Conservation (phyloP, 2,888 invertebrate genomes). For the Sesia apiformis region DNA sequence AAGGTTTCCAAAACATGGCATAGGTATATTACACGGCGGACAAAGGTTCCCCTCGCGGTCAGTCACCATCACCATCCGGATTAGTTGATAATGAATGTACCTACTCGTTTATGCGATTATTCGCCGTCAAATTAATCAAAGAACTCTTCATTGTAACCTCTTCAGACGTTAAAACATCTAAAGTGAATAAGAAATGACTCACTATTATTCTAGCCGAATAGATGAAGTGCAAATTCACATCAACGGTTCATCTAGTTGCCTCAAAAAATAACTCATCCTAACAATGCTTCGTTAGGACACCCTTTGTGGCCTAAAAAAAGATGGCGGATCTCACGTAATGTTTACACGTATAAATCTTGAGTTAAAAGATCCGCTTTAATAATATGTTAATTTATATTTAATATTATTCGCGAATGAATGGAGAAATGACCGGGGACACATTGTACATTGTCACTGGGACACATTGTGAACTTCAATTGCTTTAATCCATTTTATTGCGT, state of each 20-base stretch:
- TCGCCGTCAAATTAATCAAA: no score
- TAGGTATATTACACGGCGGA: no score
- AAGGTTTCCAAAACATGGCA: no score
- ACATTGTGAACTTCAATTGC: constrained; percentile 43
- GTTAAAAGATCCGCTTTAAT: constrained; percentile 43
- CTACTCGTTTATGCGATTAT: no score
- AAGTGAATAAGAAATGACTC: background rate
- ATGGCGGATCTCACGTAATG: constrained; percentile 42
- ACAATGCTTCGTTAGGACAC: constrained; percentile 63
- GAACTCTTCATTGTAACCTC: no score
- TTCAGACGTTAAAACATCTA: no score
- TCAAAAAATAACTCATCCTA: constrained; percentile 36
- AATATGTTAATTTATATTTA: constrained; percentile 72
- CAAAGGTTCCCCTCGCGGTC: no score
- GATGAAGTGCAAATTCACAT: constrained; percentile 34
- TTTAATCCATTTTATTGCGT: constrained; percentile 68
- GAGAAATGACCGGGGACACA: constrained; percentile 35
- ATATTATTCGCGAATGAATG: constrained; percentile 52
- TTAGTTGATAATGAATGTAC: no score
- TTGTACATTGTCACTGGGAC: constrained; percentile 22
- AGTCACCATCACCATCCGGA: no score
- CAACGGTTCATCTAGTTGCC: constrained; percentile 32
- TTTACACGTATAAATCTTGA: constrained; percentile 67
- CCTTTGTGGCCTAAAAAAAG: constrained; percentile 22
- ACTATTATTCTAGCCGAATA: constrained; percentile 6